Evolutionary conservation across 2,113 vertebrate genomes (phyloP).

Genomic region (Actenoides lindsayi): DNA sequence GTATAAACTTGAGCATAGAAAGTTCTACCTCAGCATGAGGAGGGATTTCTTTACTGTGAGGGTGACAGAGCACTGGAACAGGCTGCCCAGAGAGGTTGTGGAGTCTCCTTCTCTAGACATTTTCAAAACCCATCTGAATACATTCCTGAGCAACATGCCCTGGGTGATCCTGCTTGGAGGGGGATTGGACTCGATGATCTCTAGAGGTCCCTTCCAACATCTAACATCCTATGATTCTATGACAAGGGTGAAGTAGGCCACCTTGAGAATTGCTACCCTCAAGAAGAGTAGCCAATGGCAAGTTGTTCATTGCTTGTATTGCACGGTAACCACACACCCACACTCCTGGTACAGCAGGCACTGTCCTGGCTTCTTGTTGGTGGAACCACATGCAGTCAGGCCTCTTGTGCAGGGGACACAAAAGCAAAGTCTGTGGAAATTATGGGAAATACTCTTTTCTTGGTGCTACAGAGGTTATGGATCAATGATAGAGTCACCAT

Average conservation of each 20-base stretch:
- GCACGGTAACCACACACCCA: neutral
- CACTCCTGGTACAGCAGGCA: neutral
- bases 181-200: too few species aligned
- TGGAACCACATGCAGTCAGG: neutral
- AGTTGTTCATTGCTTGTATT: neutral
- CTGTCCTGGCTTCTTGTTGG: fast-evolving
- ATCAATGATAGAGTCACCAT: fast-evolving
- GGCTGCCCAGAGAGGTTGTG: too few species aligned
- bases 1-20: too few species aligned
- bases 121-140: too few species aligned
- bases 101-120: too few species aligned
- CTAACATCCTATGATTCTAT: too few species aligned
- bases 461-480: neutral
- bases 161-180: too few species aligned
- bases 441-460: neutral
- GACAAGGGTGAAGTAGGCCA: neutral
- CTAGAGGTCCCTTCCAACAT: too few species aligned
- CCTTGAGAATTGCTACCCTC: neutral
- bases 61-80: too few species aligned
- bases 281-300: neutral
- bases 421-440: neutral
- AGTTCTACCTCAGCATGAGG: too few species aligned
- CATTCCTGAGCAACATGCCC: too few species aligned
- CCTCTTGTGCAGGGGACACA: neutral
- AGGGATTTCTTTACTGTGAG: too few species aligned